Percentiles rank a stretch among this genome's conserved stretches.
phyloP scores from a whole-genome alignment of 2,888 invertebrate species.

The Slavum lentiscoides region DNA sequence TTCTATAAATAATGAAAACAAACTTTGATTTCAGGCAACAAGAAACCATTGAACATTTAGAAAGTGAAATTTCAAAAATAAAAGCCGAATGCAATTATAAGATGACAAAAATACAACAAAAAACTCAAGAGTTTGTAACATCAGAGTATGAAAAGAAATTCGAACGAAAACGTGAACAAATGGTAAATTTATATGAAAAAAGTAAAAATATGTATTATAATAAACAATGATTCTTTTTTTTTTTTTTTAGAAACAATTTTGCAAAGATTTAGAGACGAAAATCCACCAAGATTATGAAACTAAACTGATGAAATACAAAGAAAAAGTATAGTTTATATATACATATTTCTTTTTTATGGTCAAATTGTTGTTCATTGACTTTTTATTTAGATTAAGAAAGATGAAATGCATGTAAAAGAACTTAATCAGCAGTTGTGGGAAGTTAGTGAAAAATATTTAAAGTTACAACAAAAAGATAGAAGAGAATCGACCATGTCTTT shows the following conservation, averaged over 20 bases:
- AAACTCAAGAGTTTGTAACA: slow-evolving; percentile 47
- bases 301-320: slow-evolving; percentile 60
- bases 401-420: slow-evolving; percentile 61
- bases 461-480: slow-evolving; percentile 66
- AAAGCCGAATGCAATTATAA: slow-evolving; percentile 40
- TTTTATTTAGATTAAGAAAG: slow-evolving; percentile 56
- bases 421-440: slow-evolving; percentile 67
- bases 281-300: slow-evolving; percentile 58
- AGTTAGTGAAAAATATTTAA: slow-evolving; percentile 67
- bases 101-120: slow-evolving; percentile 47
- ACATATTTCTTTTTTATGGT: not conserved
- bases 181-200: slow-evolving; percentile 14
- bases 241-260: slow-evolving; percentile 44
- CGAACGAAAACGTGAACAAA: slow-evolving; percentile 45
- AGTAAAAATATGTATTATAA: not conserved
- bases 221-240: not conserved
- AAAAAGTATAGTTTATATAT: slow-evolving; percentile 60
- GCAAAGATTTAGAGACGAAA: slow-evolving; percentile 45
- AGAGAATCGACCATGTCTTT: slow-evolving; percentile 55
- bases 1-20: not conserved
- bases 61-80: slow-evolving; percentile 26
- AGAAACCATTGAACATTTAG: slow-evolving; percentile 28
- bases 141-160: slow-evolving; percentile 49
- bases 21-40: slow-evolving; percentile 35
- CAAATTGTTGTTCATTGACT: slow-evolving; percentile 59